Evolutionary conservation across 2,888 invertebrate genomes (phyloP).

Genomic region (Lithophane leautieri): DNA sequence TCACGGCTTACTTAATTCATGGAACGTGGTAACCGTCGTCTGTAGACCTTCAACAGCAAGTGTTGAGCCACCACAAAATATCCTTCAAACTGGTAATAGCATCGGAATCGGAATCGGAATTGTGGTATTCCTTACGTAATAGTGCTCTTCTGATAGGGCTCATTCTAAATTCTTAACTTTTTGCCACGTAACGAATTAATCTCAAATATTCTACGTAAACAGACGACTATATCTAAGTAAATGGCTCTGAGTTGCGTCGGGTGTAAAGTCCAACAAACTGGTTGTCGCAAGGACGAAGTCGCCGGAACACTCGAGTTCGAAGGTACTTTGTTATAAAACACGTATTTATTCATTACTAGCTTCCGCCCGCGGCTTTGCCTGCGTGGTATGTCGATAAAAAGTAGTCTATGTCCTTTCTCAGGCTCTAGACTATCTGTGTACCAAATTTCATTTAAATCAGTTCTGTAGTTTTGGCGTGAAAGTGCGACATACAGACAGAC

Average conservation of each 20-base stretch:
- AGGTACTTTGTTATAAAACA: conserved; percentile 26
- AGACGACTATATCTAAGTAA: conserved; percentile 12
- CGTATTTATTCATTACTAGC: no score
- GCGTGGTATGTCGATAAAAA: no score
- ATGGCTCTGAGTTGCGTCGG: background rate
- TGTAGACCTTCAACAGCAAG: background rate
- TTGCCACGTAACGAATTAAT: background rate
- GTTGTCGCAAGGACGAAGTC: conserved; percentile 51
- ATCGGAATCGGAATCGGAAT: no score
- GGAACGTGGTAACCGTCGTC: background rate
- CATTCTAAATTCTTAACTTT: background rate
- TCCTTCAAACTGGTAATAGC: background rate
- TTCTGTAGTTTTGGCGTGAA: no score
- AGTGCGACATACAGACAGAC: no score
- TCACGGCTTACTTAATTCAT: background rate
- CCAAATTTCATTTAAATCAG: no score
- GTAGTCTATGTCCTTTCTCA: no score
- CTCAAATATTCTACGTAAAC: conserved; percentile 21
- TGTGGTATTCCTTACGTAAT: background rate
- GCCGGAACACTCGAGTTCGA: background rate
- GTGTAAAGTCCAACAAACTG: conserved; percentile 55
- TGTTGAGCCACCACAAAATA: background rate
- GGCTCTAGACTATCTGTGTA: no score
- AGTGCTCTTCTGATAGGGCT: background rate
- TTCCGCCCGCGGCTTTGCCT: no score